Evolutionary conservation across 2,888 invertebrate genomes (phyloP), one percentile per base, ranked within the genome.

Genomic region (Ormia ochracea): DNA sequence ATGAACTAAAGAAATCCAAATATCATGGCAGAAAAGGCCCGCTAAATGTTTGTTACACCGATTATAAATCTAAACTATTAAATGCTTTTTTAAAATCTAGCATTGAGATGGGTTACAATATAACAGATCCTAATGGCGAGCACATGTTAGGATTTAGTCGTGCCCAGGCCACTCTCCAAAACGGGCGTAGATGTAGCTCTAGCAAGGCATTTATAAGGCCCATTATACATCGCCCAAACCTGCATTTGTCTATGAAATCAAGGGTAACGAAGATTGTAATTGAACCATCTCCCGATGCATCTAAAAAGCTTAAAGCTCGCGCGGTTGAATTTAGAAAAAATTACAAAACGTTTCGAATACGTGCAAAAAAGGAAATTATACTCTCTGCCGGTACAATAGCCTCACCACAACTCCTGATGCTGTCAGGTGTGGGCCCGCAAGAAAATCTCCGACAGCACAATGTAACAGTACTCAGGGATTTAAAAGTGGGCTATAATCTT

Each of bases 401-500:
- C 82, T 95, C 96, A 1, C 96, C 97, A 0, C 96, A 97, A 86
- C 88, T 97, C 3, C 88, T 97, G 52, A 94, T 96, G 95, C 88
- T 96, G 12, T 96, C 96, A 0, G 97, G 97, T 10, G 90, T 96
- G 28, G 95, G 95, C 0, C 95, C 95, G 0, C 89, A 87, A 31
- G 90, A 92, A 0, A 93, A 94, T 85, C 89, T 95, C 4, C 84
- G 88, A 19, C 89, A 92, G 33, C 85, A 93, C 6, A 91, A 91
- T 3, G 94, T 96, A 63, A 87, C 91, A 0, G 91, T 93, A 1
- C 85, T 95, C 36, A 91, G 92, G 81, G 92, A 96, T 86, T 90
- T 95, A 1, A 93, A 93, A 2, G 96, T 96, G 0, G 96, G 96
- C 7, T 92, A 93, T 84, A 96, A 96, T 88, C 91, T 96, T 0